Evolutionary conservation across 2,797 vertebrate species (phyloP).

Genomic region (Gambelia wislizenii): DNA sequence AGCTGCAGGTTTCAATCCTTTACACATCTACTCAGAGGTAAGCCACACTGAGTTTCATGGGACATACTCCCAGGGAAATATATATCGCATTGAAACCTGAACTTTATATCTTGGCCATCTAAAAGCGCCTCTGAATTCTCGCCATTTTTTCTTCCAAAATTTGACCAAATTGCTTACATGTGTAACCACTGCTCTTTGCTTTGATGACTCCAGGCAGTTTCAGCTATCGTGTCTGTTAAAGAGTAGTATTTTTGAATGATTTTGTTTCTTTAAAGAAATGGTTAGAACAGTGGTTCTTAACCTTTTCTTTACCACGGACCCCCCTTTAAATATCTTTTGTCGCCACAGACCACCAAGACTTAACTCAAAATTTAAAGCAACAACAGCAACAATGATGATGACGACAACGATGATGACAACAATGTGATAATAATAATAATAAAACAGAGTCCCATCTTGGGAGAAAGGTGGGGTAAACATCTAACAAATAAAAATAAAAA

Average conservation of each 20-base stretch:
- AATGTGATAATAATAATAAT: too few species aligned
- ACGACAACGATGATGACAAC: too few species aligned
- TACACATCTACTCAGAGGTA: constrained; percentile 1
- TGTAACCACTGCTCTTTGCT: neutral
- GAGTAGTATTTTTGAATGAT: neutral
- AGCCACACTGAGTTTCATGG: neutral
- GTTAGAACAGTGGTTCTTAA: neutral
- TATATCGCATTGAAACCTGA: neutral
- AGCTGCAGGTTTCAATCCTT: neutral
- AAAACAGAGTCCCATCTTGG: too few species aligned
- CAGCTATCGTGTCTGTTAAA: neutral
- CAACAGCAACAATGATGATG: too few species aligned
- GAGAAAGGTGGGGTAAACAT: too few species aligned
- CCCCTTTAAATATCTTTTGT: too few species aligned
- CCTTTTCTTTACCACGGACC: too few species aligned
- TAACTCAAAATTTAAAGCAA: too few species aligned
- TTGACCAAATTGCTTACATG: constrained; percentile 4
- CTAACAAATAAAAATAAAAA: too few species aligned
- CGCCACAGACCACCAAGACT: too few species aligned
- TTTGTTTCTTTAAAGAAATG: neutral
- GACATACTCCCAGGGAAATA: neutral
- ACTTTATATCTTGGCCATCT: neutral
- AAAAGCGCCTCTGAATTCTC: neutral
- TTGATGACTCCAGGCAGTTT: constrained; percentile 4
- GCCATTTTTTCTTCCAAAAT: neutral